Evolutionary conservation across 2,797 vertebrate species (phyloP).

Genomic region (Lacerta agilis): DNA sequence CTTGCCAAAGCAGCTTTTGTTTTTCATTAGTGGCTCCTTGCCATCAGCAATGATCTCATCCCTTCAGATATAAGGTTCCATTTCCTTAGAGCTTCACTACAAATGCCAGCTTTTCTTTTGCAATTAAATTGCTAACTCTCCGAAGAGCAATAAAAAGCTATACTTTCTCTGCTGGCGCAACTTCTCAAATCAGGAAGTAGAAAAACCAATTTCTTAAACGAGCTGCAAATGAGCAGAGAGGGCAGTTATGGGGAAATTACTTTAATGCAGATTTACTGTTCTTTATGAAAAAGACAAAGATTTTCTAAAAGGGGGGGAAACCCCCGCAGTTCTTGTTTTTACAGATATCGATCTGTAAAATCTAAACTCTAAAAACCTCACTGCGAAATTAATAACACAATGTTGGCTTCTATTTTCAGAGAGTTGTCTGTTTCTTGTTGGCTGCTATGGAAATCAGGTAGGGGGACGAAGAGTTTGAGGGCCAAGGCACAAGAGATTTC

Average conservation of each 20-base stretch:
- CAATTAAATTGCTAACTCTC: conserved; percentile 43
- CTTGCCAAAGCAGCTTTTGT: conserved; percentile 12
- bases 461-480: background rate
- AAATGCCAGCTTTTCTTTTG: conserved; percentile 43
- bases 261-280: conserved; percentile 30
- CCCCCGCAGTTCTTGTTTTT: conserved; percentile 8
- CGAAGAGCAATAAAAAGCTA: conserved; percentile 22
- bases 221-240: conserved; percentile 29
- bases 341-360: background rate
- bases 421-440: background rate
- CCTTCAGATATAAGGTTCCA: conserved; percentile 17
- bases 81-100: conserved; percentile 25
- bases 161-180: conserved; percentile 18
- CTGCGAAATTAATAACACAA: conserved; percentile 16
- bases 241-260: background rate
- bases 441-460: background rate
- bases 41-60: conserved; percentile 22
- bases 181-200: conserved; percentile 29
- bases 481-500: background rate
- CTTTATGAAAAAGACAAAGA: background rate
- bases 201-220: conserved; percentile 4
- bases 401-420: background rate
- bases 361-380: conserved; percentile 23
- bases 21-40: conserved; percentile 26
- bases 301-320: background rate